A percentile compares a stretch with the other conserved stretches of the same genome.
These are phyloP conservation scores for Pherbina coryleti DNA, from an alignment of 2,888 invertebrate species.

Conservation along the genomic window DNA sequence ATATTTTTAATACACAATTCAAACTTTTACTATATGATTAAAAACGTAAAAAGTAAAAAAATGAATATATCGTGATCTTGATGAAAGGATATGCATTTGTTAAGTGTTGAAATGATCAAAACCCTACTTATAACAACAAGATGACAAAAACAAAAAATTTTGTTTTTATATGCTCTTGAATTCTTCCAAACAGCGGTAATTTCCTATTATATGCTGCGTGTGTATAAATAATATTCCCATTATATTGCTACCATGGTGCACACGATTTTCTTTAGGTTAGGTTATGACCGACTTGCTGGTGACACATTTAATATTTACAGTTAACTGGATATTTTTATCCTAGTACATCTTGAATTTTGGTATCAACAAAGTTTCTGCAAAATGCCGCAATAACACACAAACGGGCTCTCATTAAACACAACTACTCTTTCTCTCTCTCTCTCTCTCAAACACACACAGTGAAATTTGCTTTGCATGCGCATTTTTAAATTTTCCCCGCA, in stretches of 20 bases:
- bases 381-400: conserved; percentile 11
- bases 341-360: not conserved
- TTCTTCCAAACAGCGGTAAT: too few relatives aligned
- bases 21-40: too few relatives aligned
- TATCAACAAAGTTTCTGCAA: not conserved
- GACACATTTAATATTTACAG: conserved; percentile 34
- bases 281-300: conserved; percentile 46
- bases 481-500: conserved; percentile 18
- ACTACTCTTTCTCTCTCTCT: not conserved
- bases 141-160: too few relatives aligned
- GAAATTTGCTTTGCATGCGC: conserved; percentile 37
- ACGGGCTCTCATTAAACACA: not conserved
- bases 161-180: too few relatives aligned
- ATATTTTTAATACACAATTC: too few relatives aligned
- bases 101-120: too few relatives aligned
- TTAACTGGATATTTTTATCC: not conserved
- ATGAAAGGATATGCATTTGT: too few relatives aligned
- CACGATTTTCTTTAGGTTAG: conserved; percentile 50
- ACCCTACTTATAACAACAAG: too few relatives aligned
- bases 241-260: conserved; percentile 20
- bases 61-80: too few relatives aligned
- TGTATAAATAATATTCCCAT: not conserved
- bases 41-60: too few relatives aligned
- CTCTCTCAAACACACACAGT: not conserved
- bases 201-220: too few relatives aligned